Base-by-base conservation (phyloP, 2,888 invertebrate genomes). In the Stenichneumon culpator region DNA sequence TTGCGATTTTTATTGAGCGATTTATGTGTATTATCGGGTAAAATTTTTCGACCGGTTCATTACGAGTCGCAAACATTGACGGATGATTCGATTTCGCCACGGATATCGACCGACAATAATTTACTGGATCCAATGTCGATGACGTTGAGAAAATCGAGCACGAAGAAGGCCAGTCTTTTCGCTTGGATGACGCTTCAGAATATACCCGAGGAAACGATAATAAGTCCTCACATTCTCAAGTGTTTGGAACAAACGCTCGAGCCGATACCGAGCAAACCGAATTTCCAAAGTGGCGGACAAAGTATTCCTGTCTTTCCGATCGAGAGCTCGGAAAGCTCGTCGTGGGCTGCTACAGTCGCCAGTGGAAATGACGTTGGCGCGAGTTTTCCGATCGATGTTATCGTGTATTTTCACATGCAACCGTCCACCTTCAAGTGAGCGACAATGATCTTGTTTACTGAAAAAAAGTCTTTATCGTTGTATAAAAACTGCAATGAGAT, bases 391-490 rank as follows among this genome's bases (percentile, higher is more conserved):
- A 99, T 99, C 0, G 99, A 99, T 94, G 99, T 99, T 32, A 98
- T 99, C 89, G 99, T 99, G 60, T 99, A 99, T 94, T 98, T 99
- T 95, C 98, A 98, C 94, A 99, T 99, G 97, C 99, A 99, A 93
- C 99, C 99, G 0, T 98, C 98, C 79, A 98, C 98, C 0, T 98
- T 99, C 94, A 95, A 93, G 93, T 93, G 77, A 86, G 47, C 9
- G 28, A 28, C 25, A 57, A 50, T 11, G 50, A 72, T 19, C 9
- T 54, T 1, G 3, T 11, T 22, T 22, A 57, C 57, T 22, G 81
- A 44, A 11, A 70, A 77, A 60, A 60, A 70, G 28, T 47, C 25
- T 54, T 5, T 22, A 22, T 6, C 5, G 52, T n/a, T 52, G 2
- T 3, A n/a, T 7, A 3, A 52, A n/a, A 52, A 52, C 19, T 52